Conservation (phyloP, 2,113 vertebrate species). For the Callocephalon fimbriatum region DNA sequence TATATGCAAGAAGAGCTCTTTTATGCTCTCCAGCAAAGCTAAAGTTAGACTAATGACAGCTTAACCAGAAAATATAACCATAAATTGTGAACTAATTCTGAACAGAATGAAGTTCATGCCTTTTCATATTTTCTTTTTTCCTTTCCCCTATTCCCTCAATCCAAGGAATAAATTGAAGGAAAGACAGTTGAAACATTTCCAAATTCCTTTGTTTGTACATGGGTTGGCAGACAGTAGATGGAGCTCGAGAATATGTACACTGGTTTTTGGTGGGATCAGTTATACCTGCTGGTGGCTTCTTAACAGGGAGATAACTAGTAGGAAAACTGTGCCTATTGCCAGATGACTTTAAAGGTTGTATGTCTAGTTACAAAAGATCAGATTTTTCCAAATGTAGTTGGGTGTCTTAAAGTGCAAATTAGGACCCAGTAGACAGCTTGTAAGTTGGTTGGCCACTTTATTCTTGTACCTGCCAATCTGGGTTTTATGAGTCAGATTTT, state of each 20-base stretch:
- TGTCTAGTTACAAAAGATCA: background rate
- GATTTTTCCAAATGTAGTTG: background rate
- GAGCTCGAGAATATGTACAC: background rate
- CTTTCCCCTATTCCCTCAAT: accelerated
- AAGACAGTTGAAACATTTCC: background rate
- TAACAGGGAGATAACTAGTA: background rate
- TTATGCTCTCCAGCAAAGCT: background rate
- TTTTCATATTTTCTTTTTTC: background rate
- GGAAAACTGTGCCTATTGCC: background rate
- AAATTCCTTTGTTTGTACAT: background rate
- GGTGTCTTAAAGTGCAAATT: background rate
- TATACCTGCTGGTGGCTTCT: background rate
- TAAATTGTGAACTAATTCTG: background rate
- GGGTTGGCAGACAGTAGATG: background rate
- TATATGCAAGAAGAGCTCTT: background rate
- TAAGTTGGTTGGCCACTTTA: background rate
- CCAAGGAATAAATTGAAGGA: background rate
- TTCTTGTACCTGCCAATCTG: background rate
- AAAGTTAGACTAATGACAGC: background rate
- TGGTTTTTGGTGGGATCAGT: background rate
- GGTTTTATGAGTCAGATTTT: background rate
- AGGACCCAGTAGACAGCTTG: background rate
- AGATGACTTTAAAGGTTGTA: background rate
- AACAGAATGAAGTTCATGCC: background rate
- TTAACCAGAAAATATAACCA: background rate